Base-by-base conservation (phyloP, 2,888 invertebrate genomes). In the Beris morrisii region DNA sequence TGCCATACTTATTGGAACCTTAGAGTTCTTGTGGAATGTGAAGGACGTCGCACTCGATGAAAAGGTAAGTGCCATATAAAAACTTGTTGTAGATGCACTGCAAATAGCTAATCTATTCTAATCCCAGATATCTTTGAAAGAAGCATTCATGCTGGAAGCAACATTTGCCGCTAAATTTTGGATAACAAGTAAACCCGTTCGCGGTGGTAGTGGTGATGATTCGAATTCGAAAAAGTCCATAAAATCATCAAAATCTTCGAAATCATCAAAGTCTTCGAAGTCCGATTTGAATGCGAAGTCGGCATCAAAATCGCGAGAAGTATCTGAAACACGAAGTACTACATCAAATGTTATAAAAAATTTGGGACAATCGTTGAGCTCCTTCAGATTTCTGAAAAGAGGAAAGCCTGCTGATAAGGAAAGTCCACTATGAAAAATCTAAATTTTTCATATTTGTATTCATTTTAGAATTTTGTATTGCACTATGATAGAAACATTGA, bases 1-100 rank as follows among this genome's bases (percentile, higher is more conserved):
- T 22, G 90, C 93, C 0, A 81, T 91, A n/a, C 70, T 90, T 5
- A 85, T 95, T 31, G 93, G 93, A 12, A 80, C 94, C 15, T 83
- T 88, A 64, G 95, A 97, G 79, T 95, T 96, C 76, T 79, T 93
- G 30, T 88, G 93, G 87, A 92, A 94, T 76, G 88, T 92, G 1
- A 85, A 89, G 71, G 86, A 90, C 76, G 87, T 92, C 61, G 87
- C 91, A 28, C 88, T 89, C 0, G 87, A 87, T 69, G 89, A 92
- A 78, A 89, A 87, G 82, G 93, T 92, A 77, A 28, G 38, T 12
- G 28, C 6, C 46, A 46, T 5, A 46, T 28, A 52, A 28, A 28
- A 22, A 52, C 22, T 15, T 52, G 52, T 4, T 15, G 22, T 28
- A 52, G 7, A 15, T 3, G 5, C 46, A 13, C 15, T 46, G n/a